These are phyloP conservation scores for Ophraella communa DNA, from an alignment of 2,888 invertebrate species.

Conservation along the genomic window DNA sequence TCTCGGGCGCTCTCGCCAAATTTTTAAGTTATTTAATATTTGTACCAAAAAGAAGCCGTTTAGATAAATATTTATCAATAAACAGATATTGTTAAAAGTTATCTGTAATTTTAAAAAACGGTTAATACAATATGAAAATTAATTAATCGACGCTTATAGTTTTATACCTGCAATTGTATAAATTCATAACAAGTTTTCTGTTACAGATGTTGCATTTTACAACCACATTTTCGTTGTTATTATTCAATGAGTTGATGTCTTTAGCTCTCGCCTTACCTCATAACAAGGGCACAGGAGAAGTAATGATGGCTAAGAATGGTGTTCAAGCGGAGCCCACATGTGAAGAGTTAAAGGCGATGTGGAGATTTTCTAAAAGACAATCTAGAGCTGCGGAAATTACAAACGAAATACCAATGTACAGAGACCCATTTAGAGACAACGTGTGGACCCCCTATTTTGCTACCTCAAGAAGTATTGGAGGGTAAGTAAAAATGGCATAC, in stretches of 20 bases:
- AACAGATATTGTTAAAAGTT: too few relatives aligned
- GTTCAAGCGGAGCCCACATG: constrained; percentile 79
- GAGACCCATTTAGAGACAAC: constrained; percentile 82
- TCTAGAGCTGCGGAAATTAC: constrained; percentile 86
- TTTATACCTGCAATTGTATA: too few relatives aligned
- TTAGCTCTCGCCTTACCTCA: constrained; percentile 50
- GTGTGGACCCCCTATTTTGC: constrained; percentile 75
- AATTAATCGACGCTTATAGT: too few relatives aligned
- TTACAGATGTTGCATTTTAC: constrained; percentile 36
- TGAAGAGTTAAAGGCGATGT: constrained; percentile 88
- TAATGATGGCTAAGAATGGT: constrained; percentile 52
- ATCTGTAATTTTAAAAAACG: too few relatives aligned
- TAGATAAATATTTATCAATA: too few relatives aligned
- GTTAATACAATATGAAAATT: too few relatives aligned
- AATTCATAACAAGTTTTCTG: neutral
- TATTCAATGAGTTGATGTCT: constrained; percentile 41
- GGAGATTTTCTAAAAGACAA: constrained; percentile 89
- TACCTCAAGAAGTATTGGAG: constrained; percentile 62
- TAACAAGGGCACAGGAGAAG: constrained; percentile 49
- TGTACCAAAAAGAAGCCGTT: too few relatives aligned
- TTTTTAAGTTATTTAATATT: too few relatives aligned
- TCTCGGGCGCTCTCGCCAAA: too few relatives aligned
- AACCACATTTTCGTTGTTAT: constrained; percentile 26
- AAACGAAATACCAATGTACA: constrained; percentile 84
- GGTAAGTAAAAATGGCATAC: constrained; percentile 64